These are phyloP conservation scores for Apamea epomidion DNA, from an alignment of 2,888 invertebrate genomes.

Conservation along the genomic window DNA sequence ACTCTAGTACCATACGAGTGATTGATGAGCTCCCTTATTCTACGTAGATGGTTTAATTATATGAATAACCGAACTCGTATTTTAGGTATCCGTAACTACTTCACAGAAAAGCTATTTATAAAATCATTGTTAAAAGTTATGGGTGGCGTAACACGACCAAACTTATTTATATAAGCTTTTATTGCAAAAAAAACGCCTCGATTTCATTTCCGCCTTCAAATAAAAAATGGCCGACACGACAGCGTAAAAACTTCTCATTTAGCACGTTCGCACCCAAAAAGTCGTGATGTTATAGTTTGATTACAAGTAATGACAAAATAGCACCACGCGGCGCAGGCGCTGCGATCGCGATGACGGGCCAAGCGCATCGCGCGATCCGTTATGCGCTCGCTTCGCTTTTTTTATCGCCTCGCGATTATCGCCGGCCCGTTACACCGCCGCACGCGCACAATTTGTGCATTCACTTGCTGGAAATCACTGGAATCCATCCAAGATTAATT, in stretches of 20 bases:
- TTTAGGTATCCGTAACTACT: background rate
- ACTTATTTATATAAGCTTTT: conserved; percentile 26
- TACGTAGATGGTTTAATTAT: conserved; percentile 26
- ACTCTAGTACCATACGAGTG: conserved; percentile 29
- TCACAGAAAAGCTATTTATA: conserved; percentile 6
- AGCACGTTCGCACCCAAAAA: conserved; percentile 53
- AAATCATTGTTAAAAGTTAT: conserved; percentile 12
- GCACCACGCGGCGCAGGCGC: conserved; percentile 56
- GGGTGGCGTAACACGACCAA: conserved; percentile 15
- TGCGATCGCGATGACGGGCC: conserved; percentile 80
- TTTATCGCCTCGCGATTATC: conserved; percentile 85
- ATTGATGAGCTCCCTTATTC: conserved; percentile 52
- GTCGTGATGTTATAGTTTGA: conserved; percentile 52
- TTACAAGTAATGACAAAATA: conserved; percentile 64
- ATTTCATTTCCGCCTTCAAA: conserved; percentile 42
- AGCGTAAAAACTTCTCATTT: conserved; percentile 41
- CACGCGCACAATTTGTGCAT: conserved; percentile 80
- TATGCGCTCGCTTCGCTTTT: conserved; percentile 82
- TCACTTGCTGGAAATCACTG: conserved; percentile 72
- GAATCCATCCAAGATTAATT: conserved; percentile 76
- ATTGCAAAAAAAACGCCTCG: conserved; percentile 1
- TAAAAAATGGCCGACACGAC: conserved; percentile 36
- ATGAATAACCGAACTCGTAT: conserved; percentile 1
- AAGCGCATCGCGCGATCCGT: conserved; percentile 84
- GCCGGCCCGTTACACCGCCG: conserved; percentile 83